phyloP scores from a whole-genome alignment of 2,797 vertebrate genomes.

The Catharus ustulatus region DNA sequence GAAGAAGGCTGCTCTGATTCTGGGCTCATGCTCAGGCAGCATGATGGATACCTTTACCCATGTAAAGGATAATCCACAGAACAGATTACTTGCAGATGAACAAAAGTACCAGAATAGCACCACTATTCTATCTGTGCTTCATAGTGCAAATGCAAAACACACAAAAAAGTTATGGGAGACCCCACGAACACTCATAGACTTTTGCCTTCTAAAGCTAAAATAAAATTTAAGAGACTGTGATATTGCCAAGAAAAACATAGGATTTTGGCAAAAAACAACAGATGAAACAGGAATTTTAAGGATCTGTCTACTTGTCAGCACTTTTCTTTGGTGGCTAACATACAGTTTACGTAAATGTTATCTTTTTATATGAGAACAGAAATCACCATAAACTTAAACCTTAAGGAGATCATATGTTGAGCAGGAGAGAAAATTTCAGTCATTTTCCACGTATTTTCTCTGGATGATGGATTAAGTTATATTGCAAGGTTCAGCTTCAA shows the following conservation, averaged over 20 bases:
- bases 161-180: not conserved
- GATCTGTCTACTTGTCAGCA: not conserved
- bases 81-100: not conserved
- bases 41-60: not conserved
- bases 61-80: not conserved
- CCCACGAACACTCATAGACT: not conserved
- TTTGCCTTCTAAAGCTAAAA: not conserved
- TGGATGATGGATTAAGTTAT: conserved; percentile 54
- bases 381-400: not conserved
- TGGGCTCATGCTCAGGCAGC: not conserved
- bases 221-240: not conserved
- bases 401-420: not conserved
- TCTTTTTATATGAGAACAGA: not conserved
- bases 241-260: not conserved
- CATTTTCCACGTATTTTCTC: conserved; percentile 32
- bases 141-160: not conserved
- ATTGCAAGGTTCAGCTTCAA: conserved; percentile 59
- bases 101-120: not conserved
- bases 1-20: not conserved
- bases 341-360: not conserved
- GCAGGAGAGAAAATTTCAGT: conserved; percentile 3
- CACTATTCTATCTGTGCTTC: not conserved
- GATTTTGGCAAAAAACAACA: not conserved
- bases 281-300: not conserved
- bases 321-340: not conserved